phyloP scores from a whole-genome alignment of 2,113 vertebrate genomes.

The Mirza zaza region DNA sequence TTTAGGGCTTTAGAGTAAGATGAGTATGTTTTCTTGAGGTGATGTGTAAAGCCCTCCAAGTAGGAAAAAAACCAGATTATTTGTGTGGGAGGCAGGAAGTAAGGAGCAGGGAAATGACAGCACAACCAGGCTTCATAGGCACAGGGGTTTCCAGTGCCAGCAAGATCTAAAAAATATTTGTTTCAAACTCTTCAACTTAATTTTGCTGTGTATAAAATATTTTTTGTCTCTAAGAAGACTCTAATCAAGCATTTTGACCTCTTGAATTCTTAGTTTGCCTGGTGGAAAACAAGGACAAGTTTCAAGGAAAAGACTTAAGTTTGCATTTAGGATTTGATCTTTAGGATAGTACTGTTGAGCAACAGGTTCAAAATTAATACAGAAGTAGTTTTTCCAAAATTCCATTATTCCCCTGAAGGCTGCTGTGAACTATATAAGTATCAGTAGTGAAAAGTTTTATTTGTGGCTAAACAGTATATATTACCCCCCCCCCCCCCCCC shows the following conservation, averaged over 20 bases:
- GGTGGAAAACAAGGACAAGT: not conserved
- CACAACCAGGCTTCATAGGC: not conserved
- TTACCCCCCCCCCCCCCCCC: not conserved
- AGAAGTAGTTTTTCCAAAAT: not conserved
- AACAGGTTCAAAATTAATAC: not conserved
- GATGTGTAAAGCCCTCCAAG: not conserved
- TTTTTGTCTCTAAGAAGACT: not conserved
- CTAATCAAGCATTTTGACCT: slow-evolving; percentile 10
- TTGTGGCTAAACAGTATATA: not conserved
- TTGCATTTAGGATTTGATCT: slow-evolving; percentile 4
- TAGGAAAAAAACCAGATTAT: not conserved
- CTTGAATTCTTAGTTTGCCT: not conserved
- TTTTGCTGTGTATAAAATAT: not conserved
- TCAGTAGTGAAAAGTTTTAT: not conserved
- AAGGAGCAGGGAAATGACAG: not conserved
- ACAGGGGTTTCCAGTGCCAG: not conserved
- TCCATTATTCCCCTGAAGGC: not conserved
- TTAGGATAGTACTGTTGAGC: not conserved
- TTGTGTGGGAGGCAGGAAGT: not conserved
- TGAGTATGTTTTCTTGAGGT: not conserved
- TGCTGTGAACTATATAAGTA: not conserved
- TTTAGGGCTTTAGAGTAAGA: not conserved
- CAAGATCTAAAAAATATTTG: not conserved
- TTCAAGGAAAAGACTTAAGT: not conserved
- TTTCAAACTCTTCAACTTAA: not conserved